Conservation (phyloP, 1,140 invertebrate genomes). For the Rhynchophorus ferrugineus region DNA sequence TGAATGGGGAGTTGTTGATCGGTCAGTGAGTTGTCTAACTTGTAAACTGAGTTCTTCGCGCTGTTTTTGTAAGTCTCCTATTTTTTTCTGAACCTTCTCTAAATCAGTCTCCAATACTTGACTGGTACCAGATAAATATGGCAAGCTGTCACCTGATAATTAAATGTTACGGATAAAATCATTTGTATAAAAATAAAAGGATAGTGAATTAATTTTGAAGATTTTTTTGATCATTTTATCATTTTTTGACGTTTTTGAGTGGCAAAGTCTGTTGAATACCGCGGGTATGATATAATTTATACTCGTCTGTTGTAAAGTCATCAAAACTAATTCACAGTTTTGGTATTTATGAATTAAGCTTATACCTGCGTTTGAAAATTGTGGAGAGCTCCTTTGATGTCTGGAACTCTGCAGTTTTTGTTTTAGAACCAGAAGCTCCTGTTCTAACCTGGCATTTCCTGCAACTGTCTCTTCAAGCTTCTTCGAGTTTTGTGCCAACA, state of each 20-base stretch:
- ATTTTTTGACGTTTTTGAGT: too few relatives aligned
- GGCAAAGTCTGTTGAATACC: too few relatives aligned
- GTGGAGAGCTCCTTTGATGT: constrained; percentile 36
- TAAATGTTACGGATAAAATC: constrained; percentile 28
- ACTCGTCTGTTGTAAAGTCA: too few relatives aligned
- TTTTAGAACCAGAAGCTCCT: constrained; percentile 74
- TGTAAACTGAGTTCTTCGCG: constrained; percentile 74
- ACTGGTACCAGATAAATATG: constrained; percentile 34
- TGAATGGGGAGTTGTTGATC: constrained; percentile 50
- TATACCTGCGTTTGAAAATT: constrained; percentile 39
- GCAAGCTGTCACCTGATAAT: constrained; percentile 38
- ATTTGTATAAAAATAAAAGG: neutral
- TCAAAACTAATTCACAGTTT: too few relatives aligned
- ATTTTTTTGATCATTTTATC: too few relatives aligned
- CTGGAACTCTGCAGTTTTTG: constrained; percentile 71
- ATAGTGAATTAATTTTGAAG: too few relatives aligned
- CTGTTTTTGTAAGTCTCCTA: constrained; percentile 75
- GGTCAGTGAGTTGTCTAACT: constrained; percentile 71
- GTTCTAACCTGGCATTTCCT: constrained; percentile 79
- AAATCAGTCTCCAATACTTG: constrained; percentile 53
- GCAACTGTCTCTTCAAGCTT: constrained; percentile 85
- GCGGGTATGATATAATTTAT: too few relatives aligned
- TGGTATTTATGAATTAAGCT: neutral
- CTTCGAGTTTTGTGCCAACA: constrained; percentile 85
- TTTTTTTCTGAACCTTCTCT: constrained; percentile 70